phyloP scores from a whole-genome alignment of 2,888 invertebrate genomes.

The Drosophila neonasuta region DNA sequence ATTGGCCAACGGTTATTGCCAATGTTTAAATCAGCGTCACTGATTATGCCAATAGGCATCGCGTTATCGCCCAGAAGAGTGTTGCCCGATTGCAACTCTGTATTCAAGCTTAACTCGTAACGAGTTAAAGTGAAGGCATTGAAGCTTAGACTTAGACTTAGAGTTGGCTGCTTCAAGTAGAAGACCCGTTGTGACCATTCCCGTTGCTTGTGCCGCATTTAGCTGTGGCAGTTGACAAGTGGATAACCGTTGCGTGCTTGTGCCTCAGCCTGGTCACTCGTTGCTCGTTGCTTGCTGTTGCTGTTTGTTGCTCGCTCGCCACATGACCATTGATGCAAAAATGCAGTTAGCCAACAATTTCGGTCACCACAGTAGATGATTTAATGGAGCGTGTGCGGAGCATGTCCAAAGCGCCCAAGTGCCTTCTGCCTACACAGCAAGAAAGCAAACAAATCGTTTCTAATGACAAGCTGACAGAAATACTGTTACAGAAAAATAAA shows the following conservation, averaged over 20 bases:
- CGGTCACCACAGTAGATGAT: constrained; percentile 44
- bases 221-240: constrained; percentile 58
- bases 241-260: constrained; percentile 55
- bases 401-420: constrained; percentile 45
- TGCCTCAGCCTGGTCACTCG: background rate
- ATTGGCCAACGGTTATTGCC: constrained; percentile 71
- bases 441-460: background rate
- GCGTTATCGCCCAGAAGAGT: constrained; percentile 41
- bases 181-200: constrained; percentile 49
- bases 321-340: constrained; percentile 74
- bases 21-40: constrained; percentile 43
- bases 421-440: constrained; percentile 24
- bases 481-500: background rate
- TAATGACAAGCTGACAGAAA: background rate
- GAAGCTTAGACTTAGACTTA: background rate
- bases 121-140: background rate
- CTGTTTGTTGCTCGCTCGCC: constrained; percentile 13
- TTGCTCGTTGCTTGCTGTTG: background rate
- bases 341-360: constrained; percentile 66
- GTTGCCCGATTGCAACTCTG: constrained; percentile 15
- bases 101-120: constrained; percentile 1
- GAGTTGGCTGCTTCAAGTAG: background rate
- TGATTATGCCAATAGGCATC: constrained; percentile 62
- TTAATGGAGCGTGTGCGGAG: constrained; percentile 61
- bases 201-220: constrained; percentile 68